phyloP scores from a whole-genome alignment of 2,113 vertebrate genomes.

The Lichenostomus cassidix region DNA sequence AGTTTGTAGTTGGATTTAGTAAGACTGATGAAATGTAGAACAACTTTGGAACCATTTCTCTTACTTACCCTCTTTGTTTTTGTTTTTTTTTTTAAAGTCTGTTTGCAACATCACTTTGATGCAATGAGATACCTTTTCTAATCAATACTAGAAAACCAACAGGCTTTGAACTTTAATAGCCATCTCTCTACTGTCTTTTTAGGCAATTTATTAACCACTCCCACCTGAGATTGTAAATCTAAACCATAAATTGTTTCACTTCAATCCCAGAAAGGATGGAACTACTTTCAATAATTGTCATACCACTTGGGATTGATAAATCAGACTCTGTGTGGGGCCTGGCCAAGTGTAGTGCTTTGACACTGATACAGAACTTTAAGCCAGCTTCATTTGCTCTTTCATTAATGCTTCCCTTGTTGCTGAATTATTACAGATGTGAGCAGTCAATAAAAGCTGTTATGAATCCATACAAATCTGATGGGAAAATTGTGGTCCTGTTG shows the following conservation, averaged over 20 bases:
- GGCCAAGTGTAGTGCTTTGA: background rate
- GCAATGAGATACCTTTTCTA: background rate
- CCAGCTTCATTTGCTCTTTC: background rate
- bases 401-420: background rate
- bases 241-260: background rate
- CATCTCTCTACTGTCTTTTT: background rate
- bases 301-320: background rate
- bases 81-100: rapidly evolving
- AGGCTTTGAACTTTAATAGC: background rate
- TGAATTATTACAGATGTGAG: background rate
- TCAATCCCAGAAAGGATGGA: background rate
- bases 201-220: background rate
- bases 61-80: background rate
- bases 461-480: background rate
- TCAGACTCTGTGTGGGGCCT: background rate
- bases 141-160: background rate
- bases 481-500: background rate
- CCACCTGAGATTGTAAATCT: background rate
- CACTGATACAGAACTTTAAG: background rate
- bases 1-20: background rate
- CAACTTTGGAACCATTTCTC: background rate
- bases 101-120: background rate
- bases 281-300: background rate
- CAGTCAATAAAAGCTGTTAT: background rate
- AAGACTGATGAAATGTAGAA: background rate